Conservation (phyloP, 2,888 invertebrate genomes). For the Cephus nigrinus region DNA sequence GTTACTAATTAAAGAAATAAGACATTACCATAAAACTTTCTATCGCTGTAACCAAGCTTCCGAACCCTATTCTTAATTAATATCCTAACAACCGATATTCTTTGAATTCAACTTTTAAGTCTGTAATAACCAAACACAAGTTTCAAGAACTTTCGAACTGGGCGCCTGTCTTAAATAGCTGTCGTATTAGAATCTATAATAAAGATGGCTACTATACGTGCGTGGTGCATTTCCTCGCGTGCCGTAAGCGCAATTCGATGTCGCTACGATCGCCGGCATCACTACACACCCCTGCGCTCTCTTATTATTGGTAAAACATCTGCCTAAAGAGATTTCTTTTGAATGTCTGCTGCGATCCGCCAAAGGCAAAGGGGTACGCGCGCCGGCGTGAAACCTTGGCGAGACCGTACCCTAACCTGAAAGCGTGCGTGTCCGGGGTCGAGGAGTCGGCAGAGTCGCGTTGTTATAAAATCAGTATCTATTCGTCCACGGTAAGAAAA, state of each 20-base stretch:
- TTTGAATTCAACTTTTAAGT: not conserved
- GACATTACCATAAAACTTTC: not conserved
- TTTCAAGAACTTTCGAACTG: not conserved
- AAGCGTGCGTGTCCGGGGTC: not conserved
- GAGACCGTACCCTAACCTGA: not conserved
- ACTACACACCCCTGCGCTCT: constrained; percentile 36
- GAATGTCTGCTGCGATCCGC: constrained; percentile 17
- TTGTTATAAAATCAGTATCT: not conserved
- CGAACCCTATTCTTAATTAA: not conserved
- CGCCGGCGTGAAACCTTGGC: not conserved
- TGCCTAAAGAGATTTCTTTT: constrained; percentile 24
- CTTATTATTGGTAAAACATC: constrained; percentile 36
- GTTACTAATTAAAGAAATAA: not conserved
- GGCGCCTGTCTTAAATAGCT: not conserved
- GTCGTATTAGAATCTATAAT: not conserved
- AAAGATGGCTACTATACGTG: not conserved
- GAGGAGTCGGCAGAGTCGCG: not conserved
- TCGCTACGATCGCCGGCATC: constrained; percentile 37
- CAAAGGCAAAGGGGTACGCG: constrained; percentile 1
- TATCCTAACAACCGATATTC: not conserved
- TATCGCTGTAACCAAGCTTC: not conserved
- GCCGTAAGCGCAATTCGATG: constrained; percentile 9
- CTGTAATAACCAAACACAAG: not conserved
- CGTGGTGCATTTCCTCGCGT: not conserved
- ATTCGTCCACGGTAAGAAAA: not conserved